Conservation (phyloP, 2,113 vertebrate genomes). For the Gasterosteus aculeatus region DNA sequence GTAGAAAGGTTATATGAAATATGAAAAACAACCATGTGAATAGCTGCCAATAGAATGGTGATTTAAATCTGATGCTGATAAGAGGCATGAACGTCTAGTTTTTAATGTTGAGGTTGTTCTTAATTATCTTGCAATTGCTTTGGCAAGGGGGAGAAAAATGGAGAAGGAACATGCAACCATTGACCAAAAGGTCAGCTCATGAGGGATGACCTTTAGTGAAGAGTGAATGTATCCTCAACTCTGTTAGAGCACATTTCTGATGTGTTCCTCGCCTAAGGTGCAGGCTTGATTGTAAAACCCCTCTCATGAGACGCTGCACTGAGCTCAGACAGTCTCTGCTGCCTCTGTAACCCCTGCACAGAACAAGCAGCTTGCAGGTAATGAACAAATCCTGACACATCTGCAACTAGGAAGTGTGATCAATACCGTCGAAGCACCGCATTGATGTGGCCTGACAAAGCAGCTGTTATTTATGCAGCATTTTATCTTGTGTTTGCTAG, state of each 20-base stretch:
- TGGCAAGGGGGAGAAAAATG: neutral
- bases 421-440: conserved; percentile 18
- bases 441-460: conserved; percentile 5
- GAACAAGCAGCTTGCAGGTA: conserved; percentile 26
- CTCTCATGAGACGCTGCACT: conserved; percentile 36
- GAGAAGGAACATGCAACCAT: neutral
- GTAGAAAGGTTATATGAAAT: too few relatives aligned
- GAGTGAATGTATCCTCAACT: conserved; percentile 28
- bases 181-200: conserved; percentile 27
- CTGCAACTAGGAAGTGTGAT: conserved; percentile 22
- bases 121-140: conserved; percentile 5
- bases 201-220: conserved; percentile 32
- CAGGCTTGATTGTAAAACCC: conserved; percentile 47
- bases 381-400: conserved; percentile 18
- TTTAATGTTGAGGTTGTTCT: neutral
- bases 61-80: too few relatives aligned
- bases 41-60: too few relatives aligned
- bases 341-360: conserved; percentile 11
- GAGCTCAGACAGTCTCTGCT: conserved; percentile 34
- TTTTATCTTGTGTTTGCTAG: conserved; percentile 30
- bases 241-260: conserved; percentile 48
- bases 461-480: conserved; percentile 16
- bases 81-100: neutral
- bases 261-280: conserved; percentile 44
- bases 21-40: too few relatives aligned